phyloP scores from a whole-genome alignment of 2,888 invertebrate genomes.

The Sarcophaga caerulescens region DNA sequence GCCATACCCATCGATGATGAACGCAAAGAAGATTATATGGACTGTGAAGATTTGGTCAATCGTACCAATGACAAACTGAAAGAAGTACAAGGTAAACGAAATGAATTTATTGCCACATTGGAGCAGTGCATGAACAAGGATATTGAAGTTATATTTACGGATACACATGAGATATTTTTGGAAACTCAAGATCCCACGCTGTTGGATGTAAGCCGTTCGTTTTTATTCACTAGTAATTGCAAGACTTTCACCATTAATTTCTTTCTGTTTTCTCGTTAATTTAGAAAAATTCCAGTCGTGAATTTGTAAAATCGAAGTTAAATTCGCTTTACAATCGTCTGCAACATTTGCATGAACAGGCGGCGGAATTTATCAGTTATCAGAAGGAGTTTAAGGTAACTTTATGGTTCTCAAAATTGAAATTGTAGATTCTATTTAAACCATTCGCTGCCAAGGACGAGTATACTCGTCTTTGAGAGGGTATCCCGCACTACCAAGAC shows the following conservation, averaged over 20 bases:
- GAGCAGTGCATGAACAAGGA: slow-evolving; percentile 89
- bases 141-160: slow-evolving; percentile 87
- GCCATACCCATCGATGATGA: slow-evolving; percentile 87
- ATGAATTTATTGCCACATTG: slow-evolving; percentile 87
- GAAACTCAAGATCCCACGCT: slow-evolving; percentile 83
- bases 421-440: no score
- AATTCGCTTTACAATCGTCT: slow-evolving; percentile 85
- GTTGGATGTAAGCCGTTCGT: slow-evolving; percentile 73
- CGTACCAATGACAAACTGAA: slow-evolving; percentile 85
- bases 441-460: no score
- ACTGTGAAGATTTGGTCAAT: slow-evolving; percentile 79
- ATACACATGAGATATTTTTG: slow-evolving; percentile 87
- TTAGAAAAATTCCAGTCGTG: slow-evolving; percentile 87
- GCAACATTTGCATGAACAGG: slow-evolving; percentile 84
- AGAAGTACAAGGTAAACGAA: slow-evolving; percentile 84
- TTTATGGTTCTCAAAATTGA: background rate
- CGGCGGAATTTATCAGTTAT: slow-evolving; percentile 89
- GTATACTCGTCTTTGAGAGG: no score
- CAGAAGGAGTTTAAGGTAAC: slow-evolving; percentile 92
- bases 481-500: no score
- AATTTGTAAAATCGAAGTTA: slow-evolving; percentile 85
- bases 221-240: background rate
- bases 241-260: background rate
- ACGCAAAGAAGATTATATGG: slow-evolving; percentile 83
- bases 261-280: background rate